Evolutionary conservation across 2,888 invertebrate genomes (phyloP).

Genomic region (Eupithecia inturbata): DNA sequence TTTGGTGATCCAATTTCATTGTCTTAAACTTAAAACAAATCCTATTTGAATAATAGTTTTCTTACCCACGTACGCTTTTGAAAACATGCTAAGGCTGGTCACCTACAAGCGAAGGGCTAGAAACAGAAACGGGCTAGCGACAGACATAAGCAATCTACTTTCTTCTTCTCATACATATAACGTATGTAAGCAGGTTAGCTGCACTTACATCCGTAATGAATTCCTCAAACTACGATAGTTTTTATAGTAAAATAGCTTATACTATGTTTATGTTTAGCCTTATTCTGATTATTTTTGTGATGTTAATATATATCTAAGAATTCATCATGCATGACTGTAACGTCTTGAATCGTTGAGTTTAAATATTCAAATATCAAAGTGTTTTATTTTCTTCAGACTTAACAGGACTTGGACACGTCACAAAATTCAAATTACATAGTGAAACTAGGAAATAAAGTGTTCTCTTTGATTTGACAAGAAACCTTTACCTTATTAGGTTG

Average conservation of each 20-base stretch:
- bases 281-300: background rate
- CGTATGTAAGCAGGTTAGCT: too few species aligned
- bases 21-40: conserved; percentile 6
- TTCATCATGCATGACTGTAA: background rate
- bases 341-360: background rate
- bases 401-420: too few species aligned
- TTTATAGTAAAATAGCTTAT: background rate
- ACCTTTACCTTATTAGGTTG: too few species aligned
- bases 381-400: too few species aligned
- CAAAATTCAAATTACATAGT: too few species aligned
- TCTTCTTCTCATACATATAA: background rate
- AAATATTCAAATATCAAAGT: too few species aligned
- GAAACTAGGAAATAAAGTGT: too few species aligned
- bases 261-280: background rate
- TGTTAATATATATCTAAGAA: background rate
- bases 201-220: too few species aligned
- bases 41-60: conserved; percentile 14
- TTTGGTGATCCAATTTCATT: conserved; percentile 8
- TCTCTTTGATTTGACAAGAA: too few species aligned
- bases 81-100: conserved; percentile 7
- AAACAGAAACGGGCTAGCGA: too few species aligned
- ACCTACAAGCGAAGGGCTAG: background rate
- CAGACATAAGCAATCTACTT: background rate
- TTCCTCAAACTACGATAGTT: background rate
- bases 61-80: conserved; percentile 2